A percentile compares a stretch with the other conserved stretches of the same genome.
Evolutionary conservation across 2,797 vertebrate species (phyloP).

Genomic region (Craterocephalus amniculus): DNA sequence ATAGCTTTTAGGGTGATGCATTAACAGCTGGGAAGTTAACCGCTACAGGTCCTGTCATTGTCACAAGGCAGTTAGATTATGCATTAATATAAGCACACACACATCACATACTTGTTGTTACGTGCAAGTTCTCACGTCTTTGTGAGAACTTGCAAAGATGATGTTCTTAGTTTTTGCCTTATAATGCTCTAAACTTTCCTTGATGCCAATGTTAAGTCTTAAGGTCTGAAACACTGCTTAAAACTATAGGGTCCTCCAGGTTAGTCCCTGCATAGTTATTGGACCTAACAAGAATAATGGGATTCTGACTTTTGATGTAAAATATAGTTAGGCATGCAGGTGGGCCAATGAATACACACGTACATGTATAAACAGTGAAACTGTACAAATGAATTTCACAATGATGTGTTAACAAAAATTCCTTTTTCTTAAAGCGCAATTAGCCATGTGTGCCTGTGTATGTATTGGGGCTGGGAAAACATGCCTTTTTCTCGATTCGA

Average conservation of each 20-base stretch:
- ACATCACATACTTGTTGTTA: too few relatives aligned
- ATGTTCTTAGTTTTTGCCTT: neutral
- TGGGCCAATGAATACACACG: conserved; percentile 4
- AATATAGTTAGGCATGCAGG: conserved; percentile 1
- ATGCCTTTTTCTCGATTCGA: too few relatives aligned
- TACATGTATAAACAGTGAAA: conserved; percentile 19
- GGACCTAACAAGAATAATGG: neutral
- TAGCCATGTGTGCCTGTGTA: too few relatives aligned
- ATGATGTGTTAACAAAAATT: too few relatives aligned
- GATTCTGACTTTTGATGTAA: neutral
- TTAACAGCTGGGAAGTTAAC: conserved; percentile 70
- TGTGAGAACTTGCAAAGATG: neutral
- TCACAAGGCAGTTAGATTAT: conserved; percentile 66
- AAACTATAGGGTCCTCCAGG: neutral
- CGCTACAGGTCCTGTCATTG: conserved; percentile 59
- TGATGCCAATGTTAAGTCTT: neutral
- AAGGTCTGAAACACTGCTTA: neutral
- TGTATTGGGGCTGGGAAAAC: too few relatives aligned
- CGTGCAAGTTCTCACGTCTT: neutral
- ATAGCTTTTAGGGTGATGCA: conserved; percentile 57
- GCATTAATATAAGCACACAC: conserved; percentile 35
- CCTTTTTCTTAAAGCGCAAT: too few relatives aligned
- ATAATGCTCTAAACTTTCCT: neutral
- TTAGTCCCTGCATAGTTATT: neutral
- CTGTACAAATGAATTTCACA: too few relatives aligned